Percentiles rank a stretch among this genome's conserved stretches.
These are phyloP conservation scores for Condylura cristata DNA, from an alignment of 2,113 vertebrate genomes.

Conservation along the genomic window DNA sequence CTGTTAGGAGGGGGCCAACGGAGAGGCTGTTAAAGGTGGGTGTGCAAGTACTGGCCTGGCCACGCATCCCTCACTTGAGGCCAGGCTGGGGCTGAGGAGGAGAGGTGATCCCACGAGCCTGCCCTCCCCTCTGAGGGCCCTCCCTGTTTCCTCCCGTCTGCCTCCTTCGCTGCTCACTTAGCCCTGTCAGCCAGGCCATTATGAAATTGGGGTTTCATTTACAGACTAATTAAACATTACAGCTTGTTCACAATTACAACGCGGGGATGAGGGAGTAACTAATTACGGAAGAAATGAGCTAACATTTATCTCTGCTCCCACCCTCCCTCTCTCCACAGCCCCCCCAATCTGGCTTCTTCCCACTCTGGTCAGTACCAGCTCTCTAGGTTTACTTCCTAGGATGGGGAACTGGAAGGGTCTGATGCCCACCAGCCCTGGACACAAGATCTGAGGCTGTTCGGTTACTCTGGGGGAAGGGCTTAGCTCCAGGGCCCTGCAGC, in stretches of 20 bases:
- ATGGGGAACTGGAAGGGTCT: neutral
- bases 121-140: slow-evolving; percentile 78
- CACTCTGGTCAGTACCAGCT: slow-evolving; percentile 68
- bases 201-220: slow-evolving; percentile 92
- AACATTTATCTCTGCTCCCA: slow-evolving; percentile 89
- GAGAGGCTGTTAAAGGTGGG: neutral
- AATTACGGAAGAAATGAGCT: slow-evolving; percentile 94
- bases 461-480: neutral
- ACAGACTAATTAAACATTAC: slow-evolving; percentile 97
- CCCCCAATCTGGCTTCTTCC: slow-evolving; percentile 54
- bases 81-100: slow-evolving; percentile 32
- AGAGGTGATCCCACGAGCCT: slow-evolving; percentile 82
- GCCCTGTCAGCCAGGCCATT: slow-evolving; percentile 89
- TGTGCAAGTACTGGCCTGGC: neutral
- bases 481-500: neutral
- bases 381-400: slow-evolving; percentile 36
- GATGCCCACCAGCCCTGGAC: neutral
- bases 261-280: slow-evolving; percentile 92
- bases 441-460: neutral
- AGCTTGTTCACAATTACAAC: slow-evolving; percentile 93
- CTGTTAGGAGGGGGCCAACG: neutral
- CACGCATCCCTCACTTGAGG: neutral
- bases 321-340: slow-evolving; percentile 58
- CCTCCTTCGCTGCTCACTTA: slow-evolving; percentile 88
- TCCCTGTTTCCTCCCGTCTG: slow-evolving; percentile 85